Evolutionary conservation across 2,113 vertebrate genomes (phyloP), one percentile per base, ranked within the genome.

Genomic region (Tautogolabrus adspersus): DNA sequence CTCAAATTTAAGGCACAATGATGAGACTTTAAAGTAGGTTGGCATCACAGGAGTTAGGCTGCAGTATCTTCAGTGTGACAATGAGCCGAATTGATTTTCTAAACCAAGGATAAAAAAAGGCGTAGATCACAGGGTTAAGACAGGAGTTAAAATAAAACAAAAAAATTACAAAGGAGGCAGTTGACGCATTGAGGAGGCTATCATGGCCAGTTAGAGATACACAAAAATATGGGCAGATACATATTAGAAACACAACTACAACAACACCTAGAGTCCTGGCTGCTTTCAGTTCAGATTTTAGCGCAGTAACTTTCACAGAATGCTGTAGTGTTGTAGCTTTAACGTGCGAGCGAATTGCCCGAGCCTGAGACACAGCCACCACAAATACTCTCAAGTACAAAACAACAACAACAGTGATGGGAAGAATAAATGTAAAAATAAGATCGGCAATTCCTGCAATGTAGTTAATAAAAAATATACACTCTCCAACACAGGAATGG

Each of bases 101-200:
- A 15, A 86, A 86, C 87, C 87, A 88, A 5, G 71, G 70, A 10
- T 81, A 88, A 3, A 63, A 88, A 26, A 72, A 34, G 1, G 73
- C 55, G 5, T 81, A 85, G 19, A 88, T 83, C 2, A 85, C 2
- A 52, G 49, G 49, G 49, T n/a, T 52, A 8, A 52, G 19, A 21
- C 49, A 52, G 49, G 84, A 87, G 34, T 88, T 88, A 2, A 85
- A 74, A 44, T 77, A 83, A 5, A 81, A 40, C 8, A 88, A 5
- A 52, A 3, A 66, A 5, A 63, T 55, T 0, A 78, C 11, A 66
- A 80, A 16, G 0, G 62, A 9, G 9, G 19, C 8, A 23, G 65
- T 51, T 23, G 77, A 72, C 5, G 21, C 8, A 56, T n/a, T 72
- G 3, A 81, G 12, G 0, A n/a, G 0, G 0, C 8, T 9, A 8